phyloP scores from a whole-genome alignment of 2,113 vertebrate species.

The Stomatorhinus ivindoensis region DNA sequence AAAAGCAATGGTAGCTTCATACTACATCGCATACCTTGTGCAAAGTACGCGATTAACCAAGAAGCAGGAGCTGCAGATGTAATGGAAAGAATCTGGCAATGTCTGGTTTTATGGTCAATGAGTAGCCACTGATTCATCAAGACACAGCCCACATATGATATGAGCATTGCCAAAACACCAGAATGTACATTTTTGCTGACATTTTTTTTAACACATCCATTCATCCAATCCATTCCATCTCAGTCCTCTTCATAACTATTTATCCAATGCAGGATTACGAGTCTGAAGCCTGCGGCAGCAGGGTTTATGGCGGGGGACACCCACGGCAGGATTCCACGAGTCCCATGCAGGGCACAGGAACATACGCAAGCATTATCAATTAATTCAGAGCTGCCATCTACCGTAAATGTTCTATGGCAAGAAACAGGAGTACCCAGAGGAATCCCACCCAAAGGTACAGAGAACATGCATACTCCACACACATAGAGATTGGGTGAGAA shows the following conservation, averaged over 20 bases:
- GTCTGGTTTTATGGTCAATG: not conserved
- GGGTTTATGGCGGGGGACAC: not conserved
- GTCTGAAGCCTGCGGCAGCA: not conserved
- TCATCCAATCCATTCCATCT: not conserved
- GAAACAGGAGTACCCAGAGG: not conserved
- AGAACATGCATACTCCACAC: not conserved
- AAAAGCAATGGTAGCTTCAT: not conserved
- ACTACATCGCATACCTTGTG: not conserved
- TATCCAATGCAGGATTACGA: not conserved
- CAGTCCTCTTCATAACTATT: not conserved
- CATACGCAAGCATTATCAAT: not conserved
- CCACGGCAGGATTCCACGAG: not conserved
- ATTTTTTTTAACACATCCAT: not conserved
- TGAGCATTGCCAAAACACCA: not conserved
- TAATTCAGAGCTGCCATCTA: not conserved
- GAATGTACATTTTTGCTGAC: not conserved
- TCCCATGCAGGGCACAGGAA: not conserved
- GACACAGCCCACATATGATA: not conserved
- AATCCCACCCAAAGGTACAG: not conserved
- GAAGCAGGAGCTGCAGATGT: not conserved
- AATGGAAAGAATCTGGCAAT: not conserved
- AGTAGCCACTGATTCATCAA: not conserved
- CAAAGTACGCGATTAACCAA: not conserved
- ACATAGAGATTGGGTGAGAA: not conserved
- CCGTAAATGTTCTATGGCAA: not conserved